Percentiles rank a stretch among this genome's conserved stretches.
Conservation (phyloP, 2,888 invertebrate species). For the Hermaeophaga mercurialis region DNA sequence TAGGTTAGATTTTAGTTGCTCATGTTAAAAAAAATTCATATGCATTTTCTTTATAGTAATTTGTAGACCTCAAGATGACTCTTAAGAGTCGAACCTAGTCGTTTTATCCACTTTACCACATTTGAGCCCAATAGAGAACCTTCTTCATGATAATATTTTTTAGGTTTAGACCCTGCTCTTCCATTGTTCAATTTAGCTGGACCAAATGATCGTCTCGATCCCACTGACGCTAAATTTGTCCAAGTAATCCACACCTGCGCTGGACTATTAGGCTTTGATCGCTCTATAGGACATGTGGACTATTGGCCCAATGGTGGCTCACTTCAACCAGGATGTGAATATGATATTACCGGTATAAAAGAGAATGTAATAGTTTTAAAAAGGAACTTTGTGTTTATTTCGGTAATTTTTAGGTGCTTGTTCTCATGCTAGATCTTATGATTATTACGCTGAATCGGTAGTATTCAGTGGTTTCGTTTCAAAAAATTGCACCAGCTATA, state of each 20-base stretch:
- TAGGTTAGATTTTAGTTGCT: too few species aligned
- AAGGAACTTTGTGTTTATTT: too few species aligned
- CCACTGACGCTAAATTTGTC: slow-evolving; percentile 47
- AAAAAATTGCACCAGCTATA: slow-evolving; percentile 23
- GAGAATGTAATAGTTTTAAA: too few species aligned
- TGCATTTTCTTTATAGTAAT: too few species aligned
- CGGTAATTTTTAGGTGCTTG: slow-evolving; percentile 51
- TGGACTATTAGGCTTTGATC: slow-evolving; percentile 31
- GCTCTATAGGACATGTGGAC: slow-evolving; percentile 48
- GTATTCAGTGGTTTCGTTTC: slow-evolving; percentile 30
- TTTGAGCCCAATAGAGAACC: too few species aligned
- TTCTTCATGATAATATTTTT: too few species aligned
- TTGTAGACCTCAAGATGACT: too few species aligned
- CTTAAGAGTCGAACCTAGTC: too few species aligned
- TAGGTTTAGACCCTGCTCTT: slow-evolving; percentile 49
- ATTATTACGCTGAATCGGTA: slow-evolving; percentile 58
- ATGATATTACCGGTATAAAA: slow-evolving; percentile 36
- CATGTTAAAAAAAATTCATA: too few species aligned
- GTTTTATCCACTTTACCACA: too few species aligned
- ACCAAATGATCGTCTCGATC: slow-evolving; percentile 44
- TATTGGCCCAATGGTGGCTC: slow-evolving; percentile 50
- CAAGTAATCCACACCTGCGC: slow-evolving; percentile 49
- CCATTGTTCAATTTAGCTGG: slow-evolving; percentile 42
- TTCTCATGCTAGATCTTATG: slow-evolving; percentile 56
- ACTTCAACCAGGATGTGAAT: slow-evolving; percentile 48